A percentile compares a stretch with the other conserved stretches of the same genome.
phyloP scores from a whole-genome alignment of 2,888 invertebrate species.

The Cyaniris semiargus region DNA sequence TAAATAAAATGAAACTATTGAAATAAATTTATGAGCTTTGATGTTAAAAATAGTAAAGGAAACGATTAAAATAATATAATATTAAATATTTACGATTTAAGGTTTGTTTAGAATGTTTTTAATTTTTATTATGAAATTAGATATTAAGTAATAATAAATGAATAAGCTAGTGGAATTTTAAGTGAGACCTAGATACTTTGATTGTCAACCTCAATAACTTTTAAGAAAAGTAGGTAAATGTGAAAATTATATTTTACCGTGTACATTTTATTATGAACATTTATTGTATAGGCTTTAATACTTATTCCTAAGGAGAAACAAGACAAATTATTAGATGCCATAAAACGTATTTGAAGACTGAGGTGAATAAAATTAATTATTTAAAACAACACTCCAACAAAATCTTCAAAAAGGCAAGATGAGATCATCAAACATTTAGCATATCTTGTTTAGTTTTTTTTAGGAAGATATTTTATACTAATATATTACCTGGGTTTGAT shows the following conservation, averaged over 20 bases:
- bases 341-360: background rate
- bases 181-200: background rate
- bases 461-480: background rate
- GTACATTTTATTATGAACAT: background rate
- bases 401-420: background rate
- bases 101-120: background rate
- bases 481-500: constrained; percentile 63
- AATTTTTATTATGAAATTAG: background rate
- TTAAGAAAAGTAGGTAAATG: background rate
- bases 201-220: background rate
- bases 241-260: background rate
- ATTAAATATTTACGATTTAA: background rate
- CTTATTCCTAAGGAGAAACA: too few relatives aligned
- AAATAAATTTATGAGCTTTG: background rate
- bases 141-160: background rate
- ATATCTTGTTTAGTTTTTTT: background rate
- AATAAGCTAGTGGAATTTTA: background rate
- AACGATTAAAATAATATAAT: background rate
- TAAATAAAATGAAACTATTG: background rate
- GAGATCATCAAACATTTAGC: constrained; percentile 5
- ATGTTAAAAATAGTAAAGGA: background rate
- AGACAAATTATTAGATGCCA: background rate
- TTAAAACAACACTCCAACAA: background rate
- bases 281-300: too few relatives aligned
- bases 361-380: background rate